Evolutionary conservation across 2,113 vertebrate genomes (phyloP).

Genomic region (Limnothrissa miodon): DNA sequence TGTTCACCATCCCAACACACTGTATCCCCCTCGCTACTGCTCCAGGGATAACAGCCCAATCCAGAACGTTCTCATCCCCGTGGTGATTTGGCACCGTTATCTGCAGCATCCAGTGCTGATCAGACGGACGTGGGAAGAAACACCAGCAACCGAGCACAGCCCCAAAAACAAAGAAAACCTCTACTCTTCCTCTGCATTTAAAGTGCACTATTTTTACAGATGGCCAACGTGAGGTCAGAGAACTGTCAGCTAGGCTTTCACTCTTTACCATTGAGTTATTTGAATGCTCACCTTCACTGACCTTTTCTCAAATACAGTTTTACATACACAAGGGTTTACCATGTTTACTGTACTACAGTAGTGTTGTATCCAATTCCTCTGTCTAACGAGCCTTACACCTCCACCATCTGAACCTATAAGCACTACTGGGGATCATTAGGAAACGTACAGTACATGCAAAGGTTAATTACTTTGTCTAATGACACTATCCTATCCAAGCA

Average conservation of each 20-base stretch:
- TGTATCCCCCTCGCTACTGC: neutral
- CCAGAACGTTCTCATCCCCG: neutral
- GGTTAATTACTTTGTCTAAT: neutral
- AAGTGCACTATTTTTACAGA: neutral
- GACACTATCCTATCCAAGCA: neutral
- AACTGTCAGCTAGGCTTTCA: neutral
- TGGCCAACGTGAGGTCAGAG: neutral
- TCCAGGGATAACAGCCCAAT: neutral
- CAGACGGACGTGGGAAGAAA: neutral
- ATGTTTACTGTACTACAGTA: neutral
- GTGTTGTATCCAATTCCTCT: neutral
- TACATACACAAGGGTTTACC: neutral
- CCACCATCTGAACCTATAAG: neutral
- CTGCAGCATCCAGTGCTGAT: neutral
- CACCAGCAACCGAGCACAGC: neutral
- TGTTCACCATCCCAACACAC: slow-evolving; percentile 51
- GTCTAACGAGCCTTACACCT: too few relatives aligned
- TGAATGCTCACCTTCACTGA: neutral
- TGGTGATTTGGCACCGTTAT: slow-evolving; percentile 11
- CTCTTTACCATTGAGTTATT: neutral
- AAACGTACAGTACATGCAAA: neutral
- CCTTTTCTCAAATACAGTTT: neutral
- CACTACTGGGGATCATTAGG: neutral
- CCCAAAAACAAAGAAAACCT: neutral
- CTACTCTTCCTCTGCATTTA: neutral